A percentile compares a stretch with the other conserved stretches of the same genome.
Evolutionary conservation across 2,888 invertebrate genomes (phyloP).

Genomic region (Vesta saturnalis): DNA sequence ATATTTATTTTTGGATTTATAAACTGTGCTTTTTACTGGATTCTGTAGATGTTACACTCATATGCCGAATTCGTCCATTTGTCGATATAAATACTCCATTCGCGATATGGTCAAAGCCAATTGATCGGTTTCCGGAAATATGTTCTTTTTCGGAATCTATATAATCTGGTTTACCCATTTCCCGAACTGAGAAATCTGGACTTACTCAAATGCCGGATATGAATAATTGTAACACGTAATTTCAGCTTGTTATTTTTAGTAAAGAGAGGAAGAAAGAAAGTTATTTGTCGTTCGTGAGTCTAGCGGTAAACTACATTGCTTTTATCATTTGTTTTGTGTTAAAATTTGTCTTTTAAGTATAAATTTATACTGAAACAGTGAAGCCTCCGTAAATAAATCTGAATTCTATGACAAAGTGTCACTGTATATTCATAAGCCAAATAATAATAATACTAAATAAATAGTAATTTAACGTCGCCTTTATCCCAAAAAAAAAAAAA

Average conservation of each 20-base stretch:
- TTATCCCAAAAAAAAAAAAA: background rate
- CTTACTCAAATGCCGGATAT: conserved; percentile 9
- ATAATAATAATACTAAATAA: too few species aligned
- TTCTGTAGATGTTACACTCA: too few species aligned
- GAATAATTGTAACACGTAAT: background rate
- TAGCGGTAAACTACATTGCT: background rate
- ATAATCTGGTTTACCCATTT: conserved; percentile 2
- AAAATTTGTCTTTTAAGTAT: background rate
- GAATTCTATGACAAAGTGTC: conserved; percentile 7
- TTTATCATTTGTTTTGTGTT: background rate
- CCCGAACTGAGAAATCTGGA: conserved; percentile 7
- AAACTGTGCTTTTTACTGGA: too few species aligned
- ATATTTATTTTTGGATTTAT: too few species aligned
- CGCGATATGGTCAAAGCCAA: background rate
- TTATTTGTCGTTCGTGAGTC: background rate
- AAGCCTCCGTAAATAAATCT: background rate
- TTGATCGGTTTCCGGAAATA: conserved; percentile 7
- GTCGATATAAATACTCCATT: too few species aligned
- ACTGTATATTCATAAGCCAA: background rate
- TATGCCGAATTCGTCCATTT: too few species aligned
- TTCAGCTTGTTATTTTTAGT: background rate
- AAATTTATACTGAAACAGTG: background rate
- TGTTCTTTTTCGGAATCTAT: conserved; percentile 2
- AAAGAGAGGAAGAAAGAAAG: background rate
- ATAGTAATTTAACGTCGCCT: background rate